Evolutionary conservation across 2,888 invertebrate species (phyloP).

Genomic region (Drosophila tripunctata): DNA sequence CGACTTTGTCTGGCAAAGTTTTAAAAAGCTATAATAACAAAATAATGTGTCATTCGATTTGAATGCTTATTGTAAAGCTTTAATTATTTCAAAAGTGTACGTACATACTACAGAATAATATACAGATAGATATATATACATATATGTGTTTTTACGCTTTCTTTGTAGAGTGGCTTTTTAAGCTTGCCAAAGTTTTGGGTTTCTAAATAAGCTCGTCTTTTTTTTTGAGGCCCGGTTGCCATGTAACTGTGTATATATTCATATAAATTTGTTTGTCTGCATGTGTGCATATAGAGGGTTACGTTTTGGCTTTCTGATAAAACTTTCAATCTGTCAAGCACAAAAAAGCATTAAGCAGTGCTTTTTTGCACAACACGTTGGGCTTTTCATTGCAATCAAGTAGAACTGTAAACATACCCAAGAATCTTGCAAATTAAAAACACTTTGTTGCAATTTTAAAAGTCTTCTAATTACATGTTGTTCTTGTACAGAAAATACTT

Average conservation of each 20-base stretch:
- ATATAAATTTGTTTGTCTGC: no score
- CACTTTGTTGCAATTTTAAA: no score
- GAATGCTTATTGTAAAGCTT: slow-evolving; percentile 30
- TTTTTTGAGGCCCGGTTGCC: not conserved
- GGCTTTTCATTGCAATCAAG: slow-evolving; percentile 24
- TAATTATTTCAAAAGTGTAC: slow-evolving; percentile 9
- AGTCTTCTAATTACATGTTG: no score
- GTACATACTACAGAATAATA: not conserved
- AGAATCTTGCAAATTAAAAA: not conserved
- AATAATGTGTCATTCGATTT: slow-evolving; percentile 12
- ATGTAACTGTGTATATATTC: no score
- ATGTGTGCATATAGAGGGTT: slow-evolving; percentile 15
- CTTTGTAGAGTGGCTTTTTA: slow-evolving; percentile 37
- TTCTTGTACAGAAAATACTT: no score
- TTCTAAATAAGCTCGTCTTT: not conserved
- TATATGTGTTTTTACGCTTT: not conserved
- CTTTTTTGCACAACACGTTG: slow-evolving; percentile 46
- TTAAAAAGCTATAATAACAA: slow-evolving; percentile 37
- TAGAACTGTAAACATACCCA: not conserved
- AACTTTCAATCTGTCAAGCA: slow-evolving; percentile 70
- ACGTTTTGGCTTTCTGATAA: slow-evolving; percentile 63
- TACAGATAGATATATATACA: not conserved
- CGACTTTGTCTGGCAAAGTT: slow-evolving; percentile 62
- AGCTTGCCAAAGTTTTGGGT: slow-evolving; percentile 41
- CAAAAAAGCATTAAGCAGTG: slow-evolving; percentile 69